Base-by-base conservation (phyloP, 1,140 invertebrate species). In the Conus ventricosus region DNA sequence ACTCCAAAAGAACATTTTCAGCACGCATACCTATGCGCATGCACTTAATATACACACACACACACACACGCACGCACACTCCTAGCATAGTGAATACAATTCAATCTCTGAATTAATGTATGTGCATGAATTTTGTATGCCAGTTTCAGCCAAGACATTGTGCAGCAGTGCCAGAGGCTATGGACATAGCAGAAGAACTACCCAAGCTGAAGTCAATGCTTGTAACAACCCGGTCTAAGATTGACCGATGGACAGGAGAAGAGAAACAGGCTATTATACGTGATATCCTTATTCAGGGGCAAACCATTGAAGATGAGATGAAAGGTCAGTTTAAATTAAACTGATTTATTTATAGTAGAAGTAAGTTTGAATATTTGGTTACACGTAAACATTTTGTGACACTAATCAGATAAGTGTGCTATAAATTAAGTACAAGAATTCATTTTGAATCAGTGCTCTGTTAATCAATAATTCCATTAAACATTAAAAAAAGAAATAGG, bases 161-260 rank as follows among this genome's bases (percentile, higher is more conserved):
- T 63, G 17, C 60, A 20, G 71, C 71, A 76, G 8, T 76, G 25
- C 20, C 8, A 8, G 15, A 20, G n/a, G 27, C 82, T n/a, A 71
- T 75, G 67, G 85, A 84, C 75, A 78, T 84, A n/a, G 25, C 20
- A 23, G 78, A 84, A 63, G 76, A 57, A n/a, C 81, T 67, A 39
- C 76, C 80, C n/a, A 84, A 83, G 85, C 55, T 88, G 89, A 84
- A 88, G 75, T 84, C 78, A 53, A 80, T 82, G 78, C 63, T 86
- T 20, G 53, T 54, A 10, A 63, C 83, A 55, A 51, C 63, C 55
- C 27, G 84, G 51, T 76, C 81, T n/a, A 78, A 67, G 54, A 87
- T 80, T 51, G 76, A 84, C 20, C 71, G 81, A 57, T 83, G 87
- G 87, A 75, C 84, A 3, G 39, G 55, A 39, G 57, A 80, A 75